phyloP scores from a whole-genome alignment of 2,888 invertebrate species.

The Lepidocyrtinus sp. region DNA sequence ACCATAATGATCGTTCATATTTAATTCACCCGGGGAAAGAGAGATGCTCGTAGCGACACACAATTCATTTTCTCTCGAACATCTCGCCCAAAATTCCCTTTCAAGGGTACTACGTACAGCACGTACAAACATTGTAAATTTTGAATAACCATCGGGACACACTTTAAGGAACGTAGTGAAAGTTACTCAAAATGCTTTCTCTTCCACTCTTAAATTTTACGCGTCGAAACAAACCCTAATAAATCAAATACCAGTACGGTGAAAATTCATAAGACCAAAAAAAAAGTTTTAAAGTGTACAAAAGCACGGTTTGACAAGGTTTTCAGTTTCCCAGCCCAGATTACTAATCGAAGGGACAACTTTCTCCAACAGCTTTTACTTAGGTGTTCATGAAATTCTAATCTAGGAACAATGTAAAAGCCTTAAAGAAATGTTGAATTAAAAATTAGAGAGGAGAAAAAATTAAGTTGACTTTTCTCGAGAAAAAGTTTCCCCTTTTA shows the following conservation, averaged over 20 bases:
- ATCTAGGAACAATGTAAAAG: background rate
- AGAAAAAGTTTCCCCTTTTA: background rate
- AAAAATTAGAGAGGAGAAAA: background rate
- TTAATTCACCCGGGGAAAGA: slow-evolving; percentile 37
- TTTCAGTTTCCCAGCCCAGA: too few species aligned
- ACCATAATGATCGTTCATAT: slow-evolving; percentile 65
- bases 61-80: slow-evolving; percentile 41
- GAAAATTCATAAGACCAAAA: too few species aligned
- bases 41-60: slow-evolving; percentile 16
- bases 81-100: background rate
- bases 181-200: too few species aligned
- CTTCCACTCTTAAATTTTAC: too few species aligned
- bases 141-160: slow-evolving; percentile 3
- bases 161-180: too few species aligned
- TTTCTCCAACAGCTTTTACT: too few species aligned
- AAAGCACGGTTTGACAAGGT: too few species aligned
- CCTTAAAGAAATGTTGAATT: background rate
- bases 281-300: too few species aligned
- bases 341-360: too few species aligned
- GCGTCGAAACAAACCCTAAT: too few species aligned
- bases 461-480: background rate
- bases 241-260: too few species aligned
- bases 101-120: background rate
- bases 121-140: background rate
- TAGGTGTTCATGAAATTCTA: background rate